Conservation (phyloP, 2,888 invertebrate species). For the Diplazon laetatorius region DNA sequence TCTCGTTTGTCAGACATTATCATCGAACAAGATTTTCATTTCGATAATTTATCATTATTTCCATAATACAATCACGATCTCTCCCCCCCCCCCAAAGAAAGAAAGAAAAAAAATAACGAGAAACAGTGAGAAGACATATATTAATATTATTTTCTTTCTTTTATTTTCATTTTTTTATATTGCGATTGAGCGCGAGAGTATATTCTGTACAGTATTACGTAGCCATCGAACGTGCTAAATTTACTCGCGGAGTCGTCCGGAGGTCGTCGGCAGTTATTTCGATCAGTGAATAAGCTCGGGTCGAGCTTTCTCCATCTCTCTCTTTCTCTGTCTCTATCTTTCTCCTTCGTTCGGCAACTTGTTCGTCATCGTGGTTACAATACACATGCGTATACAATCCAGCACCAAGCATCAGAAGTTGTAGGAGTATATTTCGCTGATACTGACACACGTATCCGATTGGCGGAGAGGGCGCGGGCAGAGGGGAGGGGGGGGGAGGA, state of each 20-base stretch:
- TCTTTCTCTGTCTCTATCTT: conserved; percentile 22
- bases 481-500: too few relatives aligned
- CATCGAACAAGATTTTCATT: conserved; percentile 29
- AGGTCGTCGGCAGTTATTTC: conserved; percentile 60
- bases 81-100: not conserved
- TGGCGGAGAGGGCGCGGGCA: too few relatives aligned
- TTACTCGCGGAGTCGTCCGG: conserved; percentile 41
- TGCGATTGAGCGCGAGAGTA: conserved; percentile 28
- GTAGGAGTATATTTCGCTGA: conserved; percentile 42
- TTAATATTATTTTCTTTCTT: conserved; percentile 3
- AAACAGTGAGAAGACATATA: not conserved
- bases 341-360: not conserved
- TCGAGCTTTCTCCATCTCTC: conserved; percentile 9
- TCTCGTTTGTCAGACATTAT: conserved; percentile 25
- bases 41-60: conserved; percentile 19
- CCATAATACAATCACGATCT: not conserved
- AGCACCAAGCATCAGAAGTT: conserved; percentile 10
- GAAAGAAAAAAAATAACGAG: not conserved
- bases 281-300: conserved; percentile 56
- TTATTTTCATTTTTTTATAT: conserved; percentile 24
- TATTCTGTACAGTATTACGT: conserved; percentile 56
- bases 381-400: not conserved
- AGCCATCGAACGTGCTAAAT: conserved; percentile 66
- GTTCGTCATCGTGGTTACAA: conserved; percentile 32
- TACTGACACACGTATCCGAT: conserved; percentile 38